Evolutionary conservation across 1,140 invertebrate species (phyloP).

Genomic region (Drosophila navojoa): DNA sequence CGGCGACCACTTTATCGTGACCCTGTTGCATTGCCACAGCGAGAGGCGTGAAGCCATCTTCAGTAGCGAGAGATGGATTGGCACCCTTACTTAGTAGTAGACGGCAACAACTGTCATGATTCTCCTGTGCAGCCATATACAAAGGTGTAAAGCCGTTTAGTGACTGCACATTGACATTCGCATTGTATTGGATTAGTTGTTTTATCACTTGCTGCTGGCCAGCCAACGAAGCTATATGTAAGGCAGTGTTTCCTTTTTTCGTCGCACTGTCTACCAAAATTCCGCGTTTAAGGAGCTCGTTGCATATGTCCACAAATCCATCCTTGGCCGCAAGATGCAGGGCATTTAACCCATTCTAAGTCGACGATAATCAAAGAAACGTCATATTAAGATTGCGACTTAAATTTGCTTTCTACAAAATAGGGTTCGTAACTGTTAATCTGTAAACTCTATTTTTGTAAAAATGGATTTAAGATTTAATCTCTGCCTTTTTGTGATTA

Average conservation of each 20-base stretch:
- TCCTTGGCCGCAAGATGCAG: slow-evolving; percentile 99
- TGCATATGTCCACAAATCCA: slow-evolving; percentile 97
- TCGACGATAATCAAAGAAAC: slow-evolving; percentile 48
- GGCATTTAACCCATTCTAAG: slow-evolving; percentile 98
- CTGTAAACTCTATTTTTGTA: no score
- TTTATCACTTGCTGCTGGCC: slow-evolving; percentile 98
- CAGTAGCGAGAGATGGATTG: slow-evolving; percentile 97
- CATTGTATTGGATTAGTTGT: slow-evolving; percentile 93
- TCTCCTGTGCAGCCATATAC: slow-evolving; percentile 99
- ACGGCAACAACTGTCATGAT: slow-evolving; percentile 97
- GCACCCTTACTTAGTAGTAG: slow-evolving; percentile 96
- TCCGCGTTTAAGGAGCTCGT: slow-evolving; percentile 94
- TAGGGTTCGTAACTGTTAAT: no score
- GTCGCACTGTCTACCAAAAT: slow-evolving; percentile 98
- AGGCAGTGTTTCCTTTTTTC: slow-evolving; percentile 99
- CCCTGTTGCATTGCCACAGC: slow-evolving; percentile 99
- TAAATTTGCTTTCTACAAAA: no score
- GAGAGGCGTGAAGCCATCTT: slow-evolving; percentile 99
- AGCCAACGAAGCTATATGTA: slow-evolving; percentile 99
- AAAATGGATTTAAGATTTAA: no score
- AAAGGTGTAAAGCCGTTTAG: slow-evolving; percentile 99
- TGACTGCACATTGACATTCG: slow-evolving; percentile 98
- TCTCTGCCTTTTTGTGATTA: no score
- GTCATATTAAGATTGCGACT: no score
- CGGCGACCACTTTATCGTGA: slow-evolving; percentile 98